Base-by-base conservation (phyloP, 1,140 invertebrate genomes). In the Diorhabda carinulata region DNA sequence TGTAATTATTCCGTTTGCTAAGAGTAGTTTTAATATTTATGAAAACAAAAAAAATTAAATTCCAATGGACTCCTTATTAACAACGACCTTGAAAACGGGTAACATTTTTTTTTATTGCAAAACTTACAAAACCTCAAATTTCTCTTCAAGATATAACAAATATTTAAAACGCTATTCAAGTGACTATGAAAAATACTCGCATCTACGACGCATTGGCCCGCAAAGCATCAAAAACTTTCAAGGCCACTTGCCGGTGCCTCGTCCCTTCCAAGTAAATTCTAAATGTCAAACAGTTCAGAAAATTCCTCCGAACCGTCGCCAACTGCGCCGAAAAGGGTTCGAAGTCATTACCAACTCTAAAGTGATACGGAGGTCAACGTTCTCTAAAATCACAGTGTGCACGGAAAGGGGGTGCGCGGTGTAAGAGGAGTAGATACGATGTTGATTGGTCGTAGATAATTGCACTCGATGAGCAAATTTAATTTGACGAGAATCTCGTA, bases 281-380 rank as follows among this genome's bases (percentile, higher is more conserved):
- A 52, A 52, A 52, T 52, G 47, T 52, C 47, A 52, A 6, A 52
- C 6, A 52, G 47, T 52, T 52, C n/a, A 52, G 47, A 52, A 52
- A 52, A 52, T 25, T 8, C 3, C 47, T 52, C 47, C n/a, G 6
- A 6, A n/a, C 47, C 47, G 47, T 52, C 47, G 47, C 47, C 47
- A 8, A 52, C 6, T 3, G n/a, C 47, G 47, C n/a, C 47, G 47
- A 2, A 52, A 52, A 52, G 47, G 47, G 47, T 52, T 52, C 47
- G 47, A 52, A 52, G 47, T 52, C 47, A 52, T 52, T 52, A 52
- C 47, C 47, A 52, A 52, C 47, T 52, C 47, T 52, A 52, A 52
- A 52, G 47, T 52, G 47, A 52, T 52, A 6, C 47, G 47, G 52
- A 64, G 68, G 68, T 64, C 68, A 70, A 57, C 57, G 68, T 47